These are phyloP conservation scores for Rhinolophus ferrumequinum DNA, from an alignment of 2,113 vertebrate species.

Conservation along the genomic window DNA sequence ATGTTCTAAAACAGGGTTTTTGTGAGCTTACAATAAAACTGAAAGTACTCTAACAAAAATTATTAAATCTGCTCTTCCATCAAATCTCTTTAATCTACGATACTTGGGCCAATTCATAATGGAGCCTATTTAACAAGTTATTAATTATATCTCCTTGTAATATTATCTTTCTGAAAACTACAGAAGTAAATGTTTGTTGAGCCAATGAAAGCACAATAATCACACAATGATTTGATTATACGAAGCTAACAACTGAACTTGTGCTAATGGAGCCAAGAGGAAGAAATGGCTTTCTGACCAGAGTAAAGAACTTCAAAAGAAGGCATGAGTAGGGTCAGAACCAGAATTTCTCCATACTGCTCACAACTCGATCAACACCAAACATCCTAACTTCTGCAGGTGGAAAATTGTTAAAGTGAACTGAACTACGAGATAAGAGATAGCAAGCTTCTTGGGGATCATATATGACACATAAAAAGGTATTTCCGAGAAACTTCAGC, in stretches of 20 bases:
- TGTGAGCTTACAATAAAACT: neutral
- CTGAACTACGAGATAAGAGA: neutral
- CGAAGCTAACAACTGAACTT: neutral
- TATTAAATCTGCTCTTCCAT: neutral
- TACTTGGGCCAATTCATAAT: neutral
- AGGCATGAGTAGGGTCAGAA: neutral
- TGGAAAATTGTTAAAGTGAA: neutral
- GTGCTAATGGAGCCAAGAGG: neutral
- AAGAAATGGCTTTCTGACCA: neutral
- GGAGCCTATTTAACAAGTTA: neutral
- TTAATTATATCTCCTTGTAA: neutral
- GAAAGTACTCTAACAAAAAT: neutral
- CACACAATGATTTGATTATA: neutral
- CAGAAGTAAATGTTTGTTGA: neutral
- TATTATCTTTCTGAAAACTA: neutral
- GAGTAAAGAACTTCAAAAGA: neutral
- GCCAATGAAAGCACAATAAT: neutral
- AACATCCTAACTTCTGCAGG: neutral
- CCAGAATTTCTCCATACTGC: neutral
- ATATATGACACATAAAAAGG: neutral
- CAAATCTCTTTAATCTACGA: neutral
- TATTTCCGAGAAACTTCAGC: neutral
- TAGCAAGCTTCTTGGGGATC: neutral
- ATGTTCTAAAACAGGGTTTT: neutral
- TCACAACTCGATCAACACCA: neutral